Base-by-base conservation (phyloP, 2,888 invertebrate species). In the Tanytarsus gracilentus region DNA sequence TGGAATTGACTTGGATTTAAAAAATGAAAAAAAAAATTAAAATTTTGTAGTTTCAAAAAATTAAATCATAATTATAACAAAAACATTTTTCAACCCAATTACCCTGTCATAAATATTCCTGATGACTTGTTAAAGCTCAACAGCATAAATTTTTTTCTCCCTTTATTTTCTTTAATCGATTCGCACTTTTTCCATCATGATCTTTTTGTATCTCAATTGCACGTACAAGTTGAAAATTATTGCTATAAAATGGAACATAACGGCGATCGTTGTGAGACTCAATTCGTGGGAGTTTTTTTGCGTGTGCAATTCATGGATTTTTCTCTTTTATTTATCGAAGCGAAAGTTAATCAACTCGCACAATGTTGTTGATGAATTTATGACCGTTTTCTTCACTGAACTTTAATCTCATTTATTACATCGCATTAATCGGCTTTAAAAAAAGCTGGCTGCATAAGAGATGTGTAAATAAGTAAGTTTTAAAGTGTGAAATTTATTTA, bases 121-220 rank as follows among this genome's bases (percentile, higher is more conserved):
- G n/a, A n/a, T n/a, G n/a, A n/a, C n/a, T n/a, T n/a, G n/a, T n/a
- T n/a, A n/a, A n/a, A n/a, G 9, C 29, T 29, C 29, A 29, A 29
- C 29, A 29, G 29, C 9, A 29, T 7, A 9, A 25, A 23, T 50
- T 23, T 16, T 50, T 25, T 50, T 21, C 6, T 5, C 50, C 25
- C 26, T 50, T 50, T 50, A n/a, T 23, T 44, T 44, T 44, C 23
- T 44, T n/a, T 33, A 11, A 23, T 23, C 23, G 18, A n/a, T 44
- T 44, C 44, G 44, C 44, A 44, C 44, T 44, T 44, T 40, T 44
- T 44, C 21, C 18, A n/a, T n/a, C n/a, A n/a, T n/a, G n/a, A n/a
- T n/a, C n/a, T n/a, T n/a, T n/a, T n/a, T n/a, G n/a, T n/a, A n/a
- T n/a, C n/a, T n/a, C n/a, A n/a, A n/a, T n/a, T n/a, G n/a, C n/a